phyloP scores from a whole-genome alignment of 2,113 vertebrate genomes.

The Chauna torquata region DNA sequence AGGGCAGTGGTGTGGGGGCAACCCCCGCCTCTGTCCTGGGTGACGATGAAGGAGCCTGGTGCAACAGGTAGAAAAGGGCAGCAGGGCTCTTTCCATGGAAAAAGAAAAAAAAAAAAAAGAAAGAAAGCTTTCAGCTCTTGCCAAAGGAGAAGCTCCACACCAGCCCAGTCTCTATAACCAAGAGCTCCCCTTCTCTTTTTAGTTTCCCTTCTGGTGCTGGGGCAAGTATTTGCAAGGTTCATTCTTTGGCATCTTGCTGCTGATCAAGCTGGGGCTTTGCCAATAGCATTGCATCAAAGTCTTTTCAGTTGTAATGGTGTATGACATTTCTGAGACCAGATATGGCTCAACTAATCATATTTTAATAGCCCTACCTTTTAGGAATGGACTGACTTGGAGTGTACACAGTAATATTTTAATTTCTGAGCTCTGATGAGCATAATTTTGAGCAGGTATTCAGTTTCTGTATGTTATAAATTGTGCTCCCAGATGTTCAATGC shows the following conservation, averaged over 20 bases:
- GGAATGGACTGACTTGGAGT: slow-evolving; percentile 43
- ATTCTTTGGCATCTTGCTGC: slow-evolving; percentile 11
- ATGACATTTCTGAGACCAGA: slow-evolving; percentile 79
- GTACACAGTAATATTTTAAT: slow-evolving; percentile 74
- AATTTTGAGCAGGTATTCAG: slow-evolving; percentile 76
- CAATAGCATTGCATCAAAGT: slow-evolving; percentile 56
- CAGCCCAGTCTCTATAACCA: background rate
- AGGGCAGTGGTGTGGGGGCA: background rate
- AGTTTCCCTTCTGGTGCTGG: background rate
- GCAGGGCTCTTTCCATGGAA: background rate
- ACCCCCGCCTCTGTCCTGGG: background rate
- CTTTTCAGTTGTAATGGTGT: slow-evolving; percentile 76
- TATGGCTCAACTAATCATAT: slow-evolving; percentile 75
- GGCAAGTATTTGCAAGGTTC: slow-evolving; percentile 12
- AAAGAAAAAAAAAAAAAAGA: background rate
- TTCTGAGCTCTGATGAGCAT: slow-evolving; percentile 77
- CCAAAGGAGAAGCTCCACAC: background rate
- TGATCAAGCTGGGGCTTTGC: slow-evolving; percentile 62
- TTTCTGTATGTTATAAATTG: slow-evolving; percentile 70
- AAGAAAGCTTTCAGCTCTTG: background rate
- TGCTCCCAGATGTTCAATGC: slow-evolving; percentile 78
- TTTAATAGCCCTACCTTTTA: slow-evolving; percentile 80
- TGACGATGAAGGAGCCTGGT: background rate
- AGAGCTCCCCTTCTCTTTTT: background rate
- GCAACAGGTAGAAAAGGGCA: background rate